Conservation (phyloP, 2,888 invertebrate species). For the Drosophila histrio region DNA sequence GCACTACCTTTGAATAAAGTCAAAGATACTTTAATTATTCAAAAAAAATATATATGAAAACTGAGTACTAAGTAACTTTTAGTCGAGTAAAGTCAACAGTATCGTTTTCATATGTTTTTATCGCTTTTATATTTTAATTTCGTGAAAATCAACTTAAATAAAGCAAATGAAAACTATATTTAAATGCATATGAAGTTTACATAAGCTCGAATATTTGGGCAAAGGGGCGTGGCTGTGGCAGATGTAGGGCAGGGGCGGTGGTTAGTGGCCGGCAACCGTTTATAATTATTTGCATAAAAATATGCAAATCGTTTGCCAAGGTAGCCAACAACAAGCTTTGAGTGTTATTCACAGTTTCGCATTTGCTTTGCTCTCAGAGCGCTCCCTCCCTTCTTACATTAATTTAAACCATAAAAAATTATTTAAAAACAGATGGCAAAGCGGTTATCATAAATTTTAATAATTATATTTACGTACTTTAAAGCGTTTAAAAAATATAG, state of each 20-base stretch:
- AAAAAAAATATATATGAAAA: too few relatives aligned
- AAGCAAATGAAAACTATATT: constrained; percentile 56
- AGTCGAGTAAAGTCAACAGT: not conserved
- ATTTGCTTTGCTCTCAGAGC: constrained; percentile 26
- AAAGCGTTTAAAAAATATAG: too few relatives aligned
- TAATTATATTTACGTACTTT: too few relatives aligned
- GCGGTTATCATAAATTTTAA: too few relatives aligned
- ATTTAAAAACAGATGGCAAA: too few relatives aligned
- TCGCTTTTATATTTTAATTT: constrained; percentile 22
- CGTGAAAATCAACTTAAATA: constrained; percentile 55
- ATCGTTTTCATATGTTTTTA: not conserved
- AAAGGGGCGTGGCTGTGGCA: not conserved
- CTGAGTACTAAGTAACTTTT: not conserved
- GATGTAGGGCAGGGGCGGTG: not conserved
- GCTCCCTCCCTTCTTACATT: not conserved
- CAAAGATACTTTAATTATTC: too few relatives aligned
- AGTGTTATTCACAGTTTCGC: constrained; percentile 27
- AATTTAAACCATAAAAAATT: not conserved
- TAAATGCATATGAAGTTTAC: constrained; percentile 54
- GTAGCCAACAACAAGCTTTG: constrained; percentile 24
- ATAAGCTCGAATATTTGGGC: constrained; percentile 25
- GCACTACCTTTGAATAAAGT: too few relatives aligned
- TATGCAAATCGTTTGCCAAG: constrained; percentile 47
- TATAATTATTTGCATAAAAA: constrained; percentile 66
- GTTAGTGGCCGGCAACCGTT: constrained; percentile 19